Conservation (phyloP, 2,888 invertebrate genomes). For the Argyresthia albistria region DNA sequence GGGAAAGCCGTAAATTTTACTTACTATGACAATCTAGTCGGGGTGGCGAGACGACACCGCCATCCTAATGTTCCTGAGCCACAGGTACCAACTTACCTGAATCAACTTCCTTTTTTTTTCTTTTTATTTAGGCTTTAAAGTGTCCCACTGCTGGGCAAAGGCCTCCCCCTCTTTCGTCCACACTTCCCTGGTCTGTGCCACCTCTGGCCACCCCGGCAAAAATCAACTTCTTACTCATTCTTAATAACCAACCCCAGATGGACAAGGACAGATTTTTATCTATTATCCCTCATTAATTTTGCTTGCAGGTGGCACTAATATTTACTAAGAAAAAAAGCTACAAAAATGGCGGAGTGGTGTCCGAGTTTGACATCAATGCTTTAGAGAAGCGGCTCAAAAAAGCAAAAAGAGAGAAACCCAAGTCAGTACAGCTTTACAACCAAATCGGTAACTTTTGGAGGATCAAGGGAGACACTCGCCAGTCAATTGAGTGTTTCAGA, state of each 20-base stretch:
- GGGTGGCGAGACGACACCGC: conserved; percentile 85
- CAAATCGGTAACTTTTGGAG: conserved; percentile 95
- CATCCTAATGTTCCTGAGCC: conserved; percentile 91
- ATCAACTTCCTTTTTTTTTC: no score
- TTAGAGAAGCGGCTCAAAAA: conserved; percentile 82
- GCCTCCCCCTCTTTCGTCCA: no score
- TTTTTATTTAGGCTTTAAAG: no score
- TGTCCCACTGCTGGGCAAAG: no score
- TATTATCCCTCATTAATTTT: no score
- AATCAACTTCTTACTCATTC: no score
- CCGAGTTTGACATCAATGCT: conserved; percentile 81
- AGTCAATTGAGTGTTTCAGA: conserved; percentile 91
- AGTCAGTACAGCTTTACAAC: conserved; percentile 88
- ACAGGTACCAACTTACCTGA: conserved; percentile 48
- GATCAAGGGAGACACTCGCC: conserved; percentile 88
- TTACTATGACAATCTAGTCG: conserved; percentile 89
- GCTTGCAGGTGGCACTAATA: conserved; percentile 77
- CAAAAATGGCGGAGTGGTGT: conserved; percentile 68
- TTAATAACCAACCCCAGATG: no score
- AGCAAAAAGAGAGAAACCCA: conserved; percentile 87
- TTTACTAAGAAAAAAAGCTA: conserved; percentile 78
- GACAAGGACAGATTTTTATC: no score
- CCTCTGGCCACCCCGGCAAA: no score
- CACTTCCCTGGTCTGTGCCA: no score
- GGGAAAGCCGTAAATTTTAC: conserved; percentile 91